A percentile compares a stretch with the other conserved stretches of the same genome.
Evolutionary conservation across 2,113 vertebrate genomes (phyloP).

Genomic region (Oreochromis niloticus): DNA sequence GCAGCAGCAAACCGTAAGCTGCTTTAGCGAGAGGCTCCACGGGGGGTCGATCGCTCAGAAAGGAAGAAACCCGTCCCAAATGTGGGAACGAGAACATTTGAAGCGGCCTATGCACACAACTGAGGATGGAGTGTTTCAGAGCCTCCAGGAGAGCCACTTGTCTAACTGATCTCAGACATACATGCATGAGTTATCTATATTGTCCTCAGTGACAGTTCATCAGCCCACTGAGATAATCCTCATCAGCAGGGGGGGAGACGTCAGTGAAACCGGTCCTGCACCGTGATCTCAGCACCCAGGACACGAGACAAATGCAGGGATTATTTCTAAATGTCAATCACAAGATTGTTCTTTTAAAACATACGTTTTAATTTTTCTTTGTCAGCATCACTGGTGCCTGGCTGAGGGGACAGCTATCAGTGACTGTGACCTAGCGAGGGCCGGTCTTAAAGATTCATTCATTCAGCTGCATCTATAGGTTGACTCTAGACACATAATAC

Average conservation of each 20-base stretch:
- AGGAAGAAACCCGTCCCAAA: background rate
- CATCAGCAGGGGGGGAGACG: background rate
- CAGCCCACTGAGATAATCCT: conserved; percentile 20
- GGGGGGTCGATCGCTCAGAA: background rate
- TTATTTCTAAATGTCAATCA: background rate
- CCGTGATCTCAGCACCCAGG: background rate
- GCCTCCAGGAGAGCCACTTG: background rate
- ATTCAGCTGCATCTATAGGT: background rate
- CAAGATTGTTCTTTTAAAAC: background rate
- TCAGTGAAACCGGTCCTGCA: background rate
- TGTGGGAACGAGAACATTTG: background rate
- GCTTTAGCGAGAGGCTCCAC: background rate
- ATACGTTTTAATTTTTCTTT: rapidly evolving
- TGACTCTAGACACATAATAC: background rate
- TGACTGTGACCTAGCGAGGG: background rate
- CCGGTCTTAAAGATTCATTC: background rate
- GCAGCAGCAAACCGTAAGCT: background rate
- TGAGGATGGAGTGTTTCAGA: background rate
- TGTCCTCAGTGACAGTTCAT: background rate
- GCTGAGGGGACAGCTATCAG: rapidly evolving
- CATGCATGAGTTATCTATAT: background rate
- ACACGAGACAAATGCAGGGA: background rate
- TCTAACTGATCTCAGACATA: background rate
- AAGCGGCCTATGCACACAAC: background rate
- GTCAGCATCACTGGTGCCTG: background rate